Percentiles rank a stretch among this genome's conserved stretches.
Evolutionary conservation across 2,888 invertebrate genomes (phyloP).

Genomic region (Trachelus troglodyta): DNA sequence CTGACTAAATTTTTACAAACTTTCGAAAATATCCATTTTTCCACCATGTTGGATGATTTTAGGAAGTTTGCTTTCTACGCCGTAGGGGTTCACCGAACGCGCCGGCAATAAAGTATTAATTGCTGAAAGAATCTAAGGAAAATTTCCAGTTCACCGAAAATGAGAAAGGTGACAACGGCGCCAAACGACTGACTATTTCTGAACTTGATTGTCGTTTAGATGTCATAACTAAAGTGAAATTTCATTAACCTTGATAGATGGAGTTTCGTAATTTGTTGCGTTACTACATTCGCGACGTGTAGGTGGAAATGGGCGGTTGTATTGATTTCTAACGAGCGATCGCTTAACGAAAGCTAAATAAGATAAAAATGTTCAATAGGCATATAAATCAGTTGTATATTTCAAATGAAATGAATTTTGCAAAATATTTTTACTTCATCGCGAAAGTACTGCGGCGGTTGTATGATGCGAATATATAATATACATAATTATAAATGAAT

Average conservation of each 20-base stretch:
- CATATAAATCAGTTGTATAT: not conserved
- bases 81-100: not conserved
- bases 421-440: not conserved
- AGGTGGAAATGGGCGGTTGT: not conserved
- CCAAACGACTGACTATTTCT: not conserved
- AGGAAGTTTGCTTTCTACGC: not conserved
- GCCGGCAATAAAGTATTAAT: not conserved
- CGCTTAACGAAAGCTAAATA: not conserved
- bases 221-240: not conserved
- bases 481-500: not conserved
- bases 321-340: not conserved
- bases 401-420: not conserved
- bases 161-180: not conserved
- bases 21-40: not conserved
- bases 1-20: not conserved
- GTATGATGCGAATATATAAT: not conserved
- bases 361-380: not conserved
- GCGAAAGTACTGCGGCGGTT: not conserved
- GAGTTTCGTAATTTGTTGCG: not conserved
- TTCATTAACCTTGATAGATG: not conserved
- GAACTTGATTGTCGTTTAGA: not conserved
- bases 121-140: not conserved
- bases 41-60: not conserved
- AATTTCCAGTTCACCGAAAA: not conserved
- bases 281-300: not conserved